A percentile compares a stretch with the other conserved stretches of the same genome.
Conservation (phyloP, 1,140 invertebrate genomes). For the Amyelois transitella region DNA sequence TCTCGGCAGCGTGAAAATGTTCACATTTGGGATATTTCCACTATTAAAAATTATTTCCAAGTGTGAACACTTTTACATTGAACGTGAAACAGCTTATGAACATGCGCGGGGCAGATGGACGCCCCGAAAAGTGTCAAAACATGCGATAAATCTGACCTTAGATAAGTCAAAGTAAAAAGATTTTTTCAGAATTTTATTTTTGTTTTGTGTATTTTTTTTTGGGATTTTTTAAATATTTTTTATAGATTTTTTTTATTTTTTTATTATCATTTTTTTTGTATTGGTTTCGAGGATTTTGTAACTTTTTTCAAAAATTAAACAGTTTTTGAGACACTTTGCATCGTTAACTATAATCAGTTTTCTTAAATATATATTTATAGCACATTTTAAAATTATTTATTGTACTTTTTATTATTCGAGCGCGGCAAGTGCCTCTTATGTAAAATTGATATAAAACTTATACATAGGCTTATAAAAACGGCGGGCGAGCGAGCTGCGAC, state of each 20-base stretch:
- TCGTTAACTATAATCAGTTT: constrained; percentile 44
- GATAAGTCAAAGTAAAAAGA: constrained; percentile 37
- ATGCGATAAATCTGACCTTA: constrained; percentile 31
- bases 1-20: background rate
- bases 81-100: background rate
- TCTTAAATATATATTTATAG: constrained; percentile 61
- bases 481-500: constrained; percentile 39
- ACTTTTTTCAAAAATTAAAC: constrained; percentile 49
- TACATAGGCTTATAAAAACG: constrained; percentile 44
- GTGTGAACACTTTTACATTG: background rate
- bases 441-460: constrained; percentile 66
- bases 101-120: constrained; percentile 17
- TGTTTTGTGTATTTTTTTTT: constrained; percentile 34
- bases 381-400: constrained; percentile 58
- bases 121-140: constrained; percentile 21
- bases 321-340: constrained; percentile 56
- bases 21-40: background rate
- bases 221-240: constrained; percentile 32
- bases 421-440: constrained; percentile 49
- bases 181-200: constrained; percentile 22
- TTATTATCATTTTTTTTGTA: constrained; percentile 4
- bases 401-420: constrained; percentile 58
- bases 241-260: constrained; percentile 37
- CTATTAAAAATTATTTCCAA: no score
- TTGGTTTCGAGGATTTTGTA: constrained; percentile 31